phyloP scores from a whole-genome alignment of 1,140 invertebrate species.

The Drosophila baimaii region DNA sequence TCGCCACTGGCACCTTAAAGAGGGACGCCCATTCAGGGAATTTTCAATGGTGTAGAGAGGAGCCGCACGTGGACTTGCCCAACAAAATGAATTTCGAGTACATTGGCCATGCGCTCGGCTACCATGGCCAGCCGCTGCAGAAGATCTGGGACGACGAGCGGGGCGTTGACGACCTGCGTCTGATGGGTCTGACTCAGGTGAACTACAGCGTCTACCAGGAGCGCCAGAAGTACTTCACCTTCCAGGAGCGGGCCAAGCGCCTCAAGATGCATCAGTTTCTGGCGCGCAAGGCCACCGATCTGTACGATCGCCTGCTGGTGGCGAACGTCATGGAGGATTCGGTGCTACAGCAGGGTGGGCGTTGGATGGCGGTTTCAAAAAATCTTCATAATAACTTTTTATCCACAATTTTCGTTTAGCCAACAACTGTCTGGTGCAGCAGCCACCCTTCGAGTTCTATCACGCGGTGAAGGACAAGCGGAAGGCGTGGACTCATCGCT shows the following conservation, averaged over 20 bases:
- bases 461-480: slow-evolving; percentile 84
- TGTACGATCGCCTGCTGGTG: slow-evolving; percentile 86
- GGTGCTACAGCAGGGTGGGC: slow-evolving; percentile 42
- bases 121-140: slow-evolving; percentile 93
- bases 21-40: slow-evolving; percentile 5
- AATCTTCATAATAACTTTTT: background rate
- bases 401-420: slow-evolving; percentile 4
- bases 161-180: slow-evolving; percentile 89
- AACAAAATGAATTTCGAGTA: slow-evolving; percentile 74
- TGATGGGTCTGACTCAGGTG: slow-evolving; percentile 88
- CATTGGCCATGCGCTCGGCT: slow-evolving; percentile 90
- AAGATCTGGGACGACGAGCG: slow-evolving; percentile 93
- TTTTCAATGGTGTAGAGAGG: slow-evolving; percentile 5
- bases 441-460: slow-evolving; percentile 94
- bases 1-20: background rate
- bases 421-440: slow-evolving; percentile 29
- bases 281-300: slow-evolving; percentile 89
- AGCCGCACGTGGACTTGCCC: background rate
- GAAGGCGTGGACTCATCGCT: slow-evolving; percentile 56
- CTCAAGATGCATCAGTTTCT: slow-evolving; percentile 93
- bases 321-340: slow-evolving; percentile 85
- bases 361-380: accelerated
- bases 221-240: slow-evolving; percentile 90
- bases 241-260: slow-evolving; percentile 92
- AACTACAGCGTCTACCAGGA: slow-evolving; percentile 91